Percentiles rank a stretch among this genome's conserved stretches.
Evolutionary conservation across 2,113 vertebrate species (phyloP).

Genomic region (Plectropomus leopardus): DNA sequence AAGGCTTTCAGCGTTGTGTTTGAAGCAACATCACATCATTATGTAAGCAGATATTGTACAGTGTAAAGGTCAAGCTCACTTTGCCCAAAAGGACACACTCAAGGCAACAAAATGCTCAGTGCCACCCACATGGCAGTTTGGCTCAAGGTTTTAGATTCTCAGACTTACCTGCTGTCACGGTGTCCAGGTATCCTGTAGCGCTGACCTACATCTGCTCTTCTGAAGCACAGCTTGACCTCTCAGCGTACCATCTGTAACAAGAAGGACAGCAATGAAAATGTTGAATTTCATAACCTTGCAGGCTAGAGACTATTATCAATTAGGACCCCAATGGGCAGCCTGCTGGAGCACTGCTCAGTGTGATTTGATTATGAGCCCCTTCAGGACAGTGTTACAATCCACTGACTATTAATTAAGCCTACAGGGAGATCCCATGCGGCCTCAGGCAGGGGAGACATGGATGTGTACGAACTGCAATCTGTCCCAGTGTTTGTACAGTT

Average conservation of each 20-base stretch:
- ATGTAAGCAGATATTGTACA: constrained; percentile 30
- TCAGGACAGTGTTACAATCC: constrained; percentile 45
- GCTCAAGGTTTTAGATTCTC: neutral
- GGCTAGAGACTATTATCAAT: constrained; percentile 47
- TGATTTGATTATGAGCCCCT: constrained; percentile 59
- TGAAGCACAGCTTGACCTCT: constrained; percentile 36
- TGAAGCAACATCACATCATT: neutral
- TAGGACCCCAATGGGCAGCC: constrained; percentile 44
- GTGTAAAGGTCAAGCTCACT: neutral
- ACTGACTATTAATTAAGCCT: constrained; percentile 72
- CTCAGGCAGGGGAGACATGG: constrained; percentile 44
- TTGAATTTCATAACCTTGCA: constrained; percentile 44
- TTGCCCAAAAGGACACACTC: neutral
- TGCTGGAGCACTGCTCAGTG: constrained; percentile 44
- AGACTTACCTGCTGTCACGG: constrained; percentile 10
- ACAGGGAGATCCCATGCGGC: constrained; percentile 49
- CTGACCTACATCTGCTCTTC: constrained; percentile 9
- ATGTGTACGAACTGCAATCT: constrained; percentile 25
- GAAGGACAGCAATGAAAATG: neutral
- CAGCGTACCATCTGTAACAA: neutral
- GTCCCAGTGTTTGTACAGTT: constrained; percentile 42
- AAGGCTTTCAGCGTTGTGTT: neutral
- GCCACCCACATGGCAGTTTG: neutral
- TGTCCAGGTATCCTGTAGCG: neutral
- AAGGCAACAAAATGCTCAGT: neutral